Evolutionary conservation across 2,888 invertebrate genomes (phyloP).

Genomic region (Melinopterus prodromus): DNA sequence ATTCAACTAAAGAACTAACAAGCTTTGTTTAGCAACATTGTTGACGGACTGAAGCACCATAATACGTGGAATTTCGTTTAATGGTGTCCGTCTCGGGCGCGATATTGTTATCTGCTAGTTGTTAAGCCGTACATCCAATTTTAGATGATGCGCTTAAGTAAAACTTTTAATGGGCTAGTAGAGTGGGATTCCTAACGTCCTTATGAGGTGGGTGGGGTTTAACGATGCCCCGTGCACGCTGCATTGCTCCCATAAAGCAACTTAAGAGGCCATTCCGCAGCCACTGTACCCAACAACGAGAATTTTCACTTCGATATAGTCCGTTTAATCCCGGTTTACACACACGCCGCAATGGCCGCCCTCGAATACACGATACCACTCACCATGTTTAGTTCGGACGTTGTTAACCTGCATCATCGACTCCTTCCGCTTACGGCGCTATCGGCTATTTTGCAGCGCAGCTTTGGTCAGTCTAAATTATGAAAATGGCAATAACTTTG

Average conservation of each 20-base stretch:
- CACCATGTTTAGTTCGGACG: background rate
- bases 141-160: background rate
- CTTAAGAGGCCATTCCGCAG: conserved; percentile 19
- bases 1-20: no score
- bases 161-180: background rate
- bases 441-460: no score
- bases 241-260: conserved; percentile 20
- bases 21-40: no score
- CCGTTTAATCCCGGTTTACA: conserved; percentile 21
- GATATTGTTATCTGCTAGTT: background rate
- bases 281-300: conserved; percentile 19
- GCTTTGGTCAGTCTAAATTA: no score
- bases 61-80: background rate
- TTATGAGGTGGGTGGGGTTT: conserved; percentile 19
- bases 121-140: conserved; percentile 4
- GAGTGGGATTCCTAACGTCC: conserved; percentile 23
- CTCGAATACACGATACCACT: background rate
- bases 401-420: no score
- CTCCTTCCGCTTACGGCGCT: no score
- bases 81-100: background rate
- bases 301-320: conserved; percentile 24
- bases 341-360: conserved; percentile 15
- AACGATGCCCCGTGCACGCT: conserved; percentile 19
- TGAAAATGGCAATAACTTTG: no score
- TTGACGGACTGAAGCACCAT: background rate